Conservation (phyloP, 2,113 vertebrate species). For the Emydura subglobosa region DNA sequence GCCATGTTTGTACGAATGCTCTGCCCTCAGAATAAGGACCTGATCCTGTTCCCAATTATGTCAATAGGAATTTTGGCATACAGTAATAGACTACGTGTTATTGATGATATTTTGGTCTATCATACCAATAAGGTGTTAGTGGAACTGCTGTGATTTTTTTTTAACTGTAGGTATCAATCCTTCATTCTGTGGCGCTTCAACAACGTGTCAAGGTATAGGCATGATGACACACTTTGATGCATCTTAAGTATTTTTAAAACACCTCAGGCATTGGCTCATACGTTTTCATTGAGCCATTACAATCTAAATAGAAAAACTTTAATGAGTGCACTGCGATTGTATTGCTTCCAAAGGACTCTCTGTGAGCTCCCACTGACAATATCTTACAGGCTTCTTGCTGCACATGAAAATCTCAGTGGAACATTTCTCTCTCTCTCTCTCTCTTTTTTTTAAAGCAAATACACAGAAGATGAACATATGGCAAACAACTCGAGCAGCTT, state of each 20-base stretch:
- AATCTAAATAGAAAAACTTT: conserved; percentile 69
- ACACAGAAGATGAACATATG: not conserved
- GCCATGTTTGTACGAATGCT: not conserved
- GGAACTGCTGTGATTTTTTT: conserved; percentile 61
- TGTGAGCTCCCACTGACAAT: conserved; percentile 55
- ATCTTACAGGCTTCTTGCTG: conserved; percentile 65
- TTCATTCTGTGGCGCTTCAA: conserved; percentile 27
- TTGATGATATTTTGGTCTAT: conserved; percentile 57
- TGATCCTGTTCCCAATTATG: not conserved
- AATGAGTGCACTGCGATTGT: conserved; percentile 67
- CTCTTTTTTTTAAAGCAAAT: conserved; percentile 45
- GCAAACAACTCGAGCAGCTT: conserved; percentile 35
- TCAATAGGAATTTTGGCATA: not conserved
- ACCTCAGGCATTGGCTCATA: conserved; percentile 55
- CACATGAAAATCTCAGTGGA: conserved; percentile 60
- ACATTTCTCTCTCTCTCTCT: not conserved
- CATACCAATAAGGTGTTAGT: conserved; percentile 36
- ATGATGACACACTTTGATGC: conserved; percentile 64
- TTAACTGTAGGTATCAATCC: conserved; percentile 38
- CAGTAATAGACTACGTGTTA: not conserved
- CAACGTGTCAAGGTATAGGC: conserved; percentile 47
- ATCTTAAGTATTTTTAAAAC: conserved; percentile 58
- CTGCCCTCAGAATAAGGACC: not conserved
- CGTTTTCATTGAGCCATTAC: conserved; percentile 61
- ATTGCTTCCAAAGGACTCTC: conserved; percentile 65